Evolutionary conservation across 2,113 vertebrate genomes (phyloP).

Genomic region (Petrocephalus microphthalmus): DNA sequence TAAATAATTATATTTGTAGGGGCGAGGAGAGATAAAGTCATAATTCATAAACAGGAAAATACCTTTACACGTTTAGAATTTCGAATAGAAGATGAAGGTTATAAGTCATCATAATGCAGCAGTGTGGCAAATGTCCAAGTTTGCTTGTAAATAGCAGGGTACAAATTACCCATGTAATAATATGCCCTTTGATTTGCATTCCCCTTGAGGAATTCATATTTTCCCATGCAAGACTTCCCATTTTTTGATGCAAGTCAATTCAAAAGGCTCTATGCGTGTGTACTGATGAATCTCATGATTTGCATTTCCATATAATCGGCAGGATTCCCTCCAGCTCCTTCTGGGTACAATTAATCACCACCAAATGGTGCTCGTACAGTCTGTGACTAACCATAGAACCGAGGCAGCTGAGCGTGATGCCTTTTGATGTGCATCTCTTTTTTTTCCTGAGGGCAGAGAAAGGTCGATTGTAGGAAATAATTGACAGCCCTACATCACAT

Average conservation of each 20-base stretch:
- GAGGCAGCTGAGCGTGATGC: conserved; percentile 1
- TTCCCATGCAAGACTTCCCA: background rate
- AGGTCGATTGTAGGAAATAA: background rate
- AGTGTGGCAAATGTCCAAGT: background rate
- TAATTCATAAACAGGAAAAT: background rate
- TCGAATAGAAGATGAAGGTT: background rate
- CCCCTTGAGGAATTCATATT: background rate
- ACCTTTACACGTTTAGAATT: background rate
- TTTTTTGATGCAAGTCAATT: background rate
- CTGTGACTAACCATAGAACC: background rate
- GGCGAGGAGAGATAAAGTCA: too few relatives aligned
- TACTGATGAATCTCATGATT: background rate
- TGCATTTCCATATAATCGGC: conserved; percentile 13
- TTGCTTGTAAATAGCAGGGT: background rate
- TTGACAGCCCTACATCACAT: background rate
- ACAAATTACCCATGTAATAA: conserved; percentile 1
- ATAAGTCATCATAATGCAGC: background rate
- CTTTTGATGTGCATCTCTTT: background rate
- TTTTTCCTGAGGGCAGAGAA: background rate
- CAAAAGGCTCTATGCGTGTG: background rate
- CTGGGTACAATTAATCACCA: background rate
- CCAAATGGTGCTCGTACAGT: background rate
- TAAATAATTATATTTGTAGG: too few relatives aligned
- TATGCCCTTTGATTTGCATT: conserved; percentile 2
- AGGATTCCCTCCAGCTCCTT: background rate